phyloP scores from a whole-genome alignment of 2,797 vertebrate genomes.

The Rhadinocentrus ornatus region DNA sequence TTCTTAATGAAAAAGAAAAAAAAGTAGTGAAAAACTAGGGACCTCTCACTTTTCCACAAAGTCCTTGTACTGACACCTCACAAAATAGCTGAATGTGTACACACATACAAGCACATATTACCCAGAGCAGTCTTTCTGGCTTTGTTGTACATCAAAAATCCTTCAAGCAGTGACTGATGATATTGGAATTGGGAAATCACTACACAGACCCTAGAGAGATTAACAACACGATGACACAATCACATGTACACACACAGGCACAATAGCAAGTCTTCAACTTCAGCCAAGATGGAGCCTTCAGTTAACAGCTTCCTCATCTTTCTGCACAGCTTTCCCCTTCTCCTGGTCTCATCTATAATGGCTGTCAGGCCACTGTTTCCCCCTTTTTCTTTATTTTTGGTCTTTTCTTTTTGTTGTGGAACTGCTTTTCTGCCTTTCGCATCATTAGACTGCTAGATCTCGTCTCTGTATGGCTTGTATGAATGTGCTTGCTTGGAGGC shows the following conservation, averaged over 20 bases:
- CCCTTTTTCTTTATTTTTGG: constrained; percentile 2
- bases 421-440: constrained; percentile 21
- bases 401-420: constrained; percentile 10
- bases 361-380: constrained; percentile 33
- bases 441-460: constrained; percentile 19
- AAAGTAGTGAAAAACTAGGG: background rate
- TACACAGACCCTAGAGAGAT: constrained; percentile 15
- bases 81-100: background rate
- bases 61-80: background rate
- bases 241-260: constrained; percentile 5
- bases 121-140: constrained; percentile 20
- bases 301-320: constrained; percentile 36
- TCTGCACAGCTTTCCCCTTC: constrained; percentile 11
- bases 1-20: constrained; percentile 34
- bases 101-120: background rate
- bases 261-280: constrained; percentile 8
- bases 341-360: constrained; percentile 53
- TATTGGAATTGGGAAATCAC: constrained; percentile 36
- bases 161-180: constrained; percentile 29
- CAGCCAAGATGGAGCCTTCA: constrained; percentile 5
- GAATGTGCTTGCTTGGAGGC: constrained; percentile 2
- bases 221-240: constrained; percentile 15
- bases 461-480: constrained; percentile 6
- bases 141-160: constrained; percentile 33
- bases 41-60: background rate